Percentiles rank a stretch among this genome's conserved stretches.
phyloP scores from a whole-genome alignment of 2,888 invertebrate genomes.

The Stratiomys singularior region DNA sequence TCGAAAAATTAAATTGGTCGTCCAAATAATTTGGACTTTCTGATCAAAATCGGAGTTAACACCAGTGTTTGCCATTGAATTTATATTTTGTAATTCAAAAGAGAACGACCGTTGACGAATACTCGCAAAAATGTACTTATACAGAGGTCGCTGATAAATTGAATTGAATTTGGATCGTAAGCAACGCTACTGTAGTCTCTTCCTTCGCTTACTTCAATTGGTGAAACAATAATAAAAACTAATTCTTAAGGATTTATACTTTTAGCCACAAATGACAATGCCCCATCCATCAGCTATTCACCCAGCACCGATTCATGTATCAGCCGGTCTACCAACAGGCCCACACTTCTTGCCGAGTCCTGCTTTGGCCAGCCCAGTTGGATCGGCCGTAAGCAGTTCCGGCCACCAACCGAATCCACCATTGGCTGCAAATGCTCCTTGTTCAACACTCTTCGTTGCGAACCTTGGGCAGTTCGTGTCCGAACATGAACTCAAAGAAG shows the following conservation, averaged over 20 bases:
- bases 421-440: constrained; percentile 81
- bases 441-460: constrained; percentile 98
- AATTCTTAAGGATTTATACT: constrained; percentile 42
- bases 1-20: no score
- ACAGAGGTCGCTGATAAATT: no score
- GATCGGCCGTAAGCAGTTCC: constrained; percentile 70
- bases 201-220: no score
- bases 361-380: constrained; percentile 90
- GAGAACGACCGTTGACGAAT: no score
- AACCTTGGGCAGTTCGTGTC: constrained; percentile 98
- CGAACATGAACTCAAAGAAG: constrained; percentile 98
- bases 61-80: no score
- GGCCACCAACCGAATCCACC: constrained; percentile 69
- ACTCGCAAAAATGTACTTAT: no score
- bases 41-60: no score
- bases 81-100: no score
- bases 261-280: constrained; percentile 69
- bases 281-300: constrained; percentile 68
- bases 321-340: constrained; percentile 68
- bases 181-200: no score
- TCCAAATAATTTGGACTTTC: no score
- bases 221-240: no score
- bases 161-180: no score
- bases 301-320: constrained; percentile 77
- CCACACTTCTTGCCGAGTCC: constrained; percentile 94